Conservation (phyloP, 2,888 invertebrate species). For the Caradrina clavipalpis region DNA sequence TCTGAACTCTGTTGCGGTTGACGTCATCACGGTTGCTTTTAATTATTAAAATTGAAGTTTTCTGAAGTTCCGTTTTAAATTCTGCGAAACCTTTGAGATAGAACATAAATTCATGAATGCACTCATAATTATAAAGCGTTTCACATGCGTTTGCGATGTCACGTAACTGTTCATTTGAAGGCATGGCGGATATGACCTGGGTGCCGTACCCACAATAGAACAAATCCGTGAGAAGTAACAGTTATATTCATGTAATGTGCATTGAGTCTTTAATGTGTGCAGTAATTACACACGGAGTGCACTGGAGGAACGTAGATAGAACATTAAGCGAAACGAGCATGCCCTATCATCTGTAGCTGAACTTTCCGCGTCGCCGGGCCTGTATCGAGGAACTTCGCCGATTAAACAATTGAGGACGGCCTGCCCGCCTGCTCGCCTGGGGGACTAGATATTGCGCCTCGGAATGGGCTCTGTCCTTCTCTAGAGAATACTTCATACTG, state of each 20-base stretch:
- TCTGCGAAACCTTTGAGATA: not conserved
- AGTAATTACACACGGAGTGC: slow-evolving; percentile 74
- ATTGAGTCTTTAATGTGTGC: slow-evolving; percentile 69
- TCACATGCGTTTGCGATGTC: not conserved
- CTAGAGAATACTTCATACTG: slow-evolving; percentile 53
- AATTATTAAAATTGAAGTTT: not conserved
- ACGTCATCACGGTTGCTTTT: slow-evolving; percentile 13
- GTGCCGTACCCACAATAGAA: slow-evolving; percentile 31
- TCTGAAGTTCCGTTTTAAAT: not conserved
- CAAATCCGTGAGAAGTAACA: slow-evolving; percentile 48
- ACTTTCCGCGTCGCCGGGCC: slow-evolving; percentile 80
- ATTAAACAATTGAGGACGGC: slow-evolving; percentile 82
- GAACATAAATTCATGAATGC: not conserved
- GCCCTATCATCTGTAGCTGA: slow-evolving; percentile 79
- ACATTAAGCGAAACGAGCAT: slow-evolving; percentile 81
- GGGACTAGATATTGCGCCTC: slow-evolving; percentile 75
- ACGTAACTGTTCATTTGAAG: slow-evolving; percentile 33
- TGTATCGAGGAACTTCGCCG: slow-evolving; percentile 83
- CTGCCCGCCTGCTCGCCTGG: slow-evolving; percentile 61
- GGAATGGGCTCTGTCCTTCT: slow-evolving; percentile 58
- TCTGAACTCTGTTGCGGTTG: slow-evolving; percentile 4
- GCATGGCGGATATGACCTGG: slow-evolving; percentile 38
- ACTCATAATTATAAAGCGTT: slow-evolving; percentile 4
- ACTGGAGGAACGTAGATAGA: slow-evolving; percentile 71
- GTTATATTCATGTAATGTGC: slow-evolving; percentile 54